A percentile compares a stretch with the other conserved stretches of the same genome.
Evolutionary conservation across 92 coral and sea anemone species (phyloP).

Genomic region (Zoanthus gigantus): DNA sequence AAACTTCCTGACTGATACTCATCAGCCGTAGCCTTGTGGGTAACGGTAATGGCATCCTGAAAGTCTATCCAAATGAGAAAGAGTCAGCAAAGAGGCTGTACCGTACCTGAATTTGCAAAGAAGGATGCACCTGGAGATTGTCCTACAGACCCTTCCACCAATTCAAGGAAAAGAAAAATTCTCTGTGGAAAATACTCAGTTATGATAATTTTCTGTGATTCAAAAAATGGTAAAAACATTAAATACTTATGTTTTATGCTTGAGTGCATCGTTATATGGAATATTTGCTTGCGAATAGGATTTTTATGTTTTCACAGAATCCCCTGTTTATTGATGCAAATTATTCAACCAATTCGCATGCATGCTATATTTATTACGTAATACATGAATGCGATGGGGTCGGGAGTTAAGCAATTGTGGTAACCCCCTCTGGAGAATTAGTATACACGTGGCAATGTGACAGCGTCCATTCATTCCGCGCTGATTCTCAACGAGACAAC

Average conservation of each 20-base stretch:
- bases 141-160: background rate
- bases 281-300: too few relatives aligned
- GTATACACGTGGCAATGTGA: background rate
- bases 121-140: background rate
- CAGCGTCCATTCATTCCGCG: too few relatives aligned
- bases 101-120: conserved; percentile 1
- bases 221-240: conserved; percentile 6
- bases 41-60: conserved; percentile 49
- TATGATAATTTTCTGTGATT: background rate
- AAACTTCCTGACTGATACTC: conserved; percentile 2
- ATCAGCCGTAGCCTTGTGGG: background rate
- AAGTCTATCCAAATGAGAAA: conserved; percentile 60
- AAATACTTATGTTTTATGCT: conserved; percentile 5
- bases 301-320: too few relatives aligned
- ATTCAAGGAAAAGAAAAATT: conserved; percentile 9
- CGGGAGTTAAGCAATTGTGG: background rate
- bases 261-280: background rate
- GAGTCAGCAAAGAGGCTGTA: conserved; percentile 41
- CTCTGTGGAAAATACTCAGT: conserved; percentile 7
- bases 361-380: too few relatives aligned
- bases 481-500: too few relatives aligned
- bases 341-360: too few relatives aligned
- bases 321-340: too few relatives aligned
- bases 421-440: conserved; percentile 19
- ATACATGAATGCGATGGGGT: background rate